Conservation (phyloP, 2,113 vertebrate species). For the Tautogolabrus adspersus region DNA sequence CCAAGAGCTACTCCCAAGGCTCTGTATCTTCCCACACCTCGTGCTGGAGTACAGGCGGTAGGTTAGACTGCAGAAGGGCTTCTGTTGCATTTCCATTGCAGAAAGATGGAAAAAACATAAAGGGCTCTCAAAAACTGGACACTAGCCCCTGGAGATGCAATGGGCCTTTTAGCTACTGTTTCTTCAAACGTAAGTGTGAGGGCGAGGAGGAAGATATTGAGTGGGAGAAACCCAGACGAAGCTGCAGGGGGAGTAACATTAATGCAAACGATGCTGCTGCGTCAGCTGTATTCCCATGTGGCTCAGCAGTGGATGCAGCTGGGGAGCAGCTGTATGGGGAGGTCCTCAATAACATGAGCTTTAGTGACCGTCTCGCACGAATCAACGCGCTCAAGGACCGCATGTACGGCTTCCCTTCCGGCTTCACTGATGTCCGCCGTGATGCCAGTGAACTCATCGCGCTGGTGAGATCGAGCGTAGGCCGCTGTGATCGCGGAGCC, state of each 20-base stretch:
- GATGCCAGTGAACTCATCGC: slow-evolving; percentile 95
- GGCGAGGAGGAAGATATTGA: slow-evolving; percentile 89
- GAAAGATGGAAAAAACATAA: slow-evolving; percentile 89
- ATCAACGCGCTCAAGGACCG: slow-evolving; percentile 92
- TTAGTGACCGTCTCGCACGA: slow-evolving; percentile 86
- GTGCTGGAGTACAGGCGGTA: slow-evolving; percentile 76
- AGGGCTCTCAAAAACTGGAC: slow-evolving; percentile 88
- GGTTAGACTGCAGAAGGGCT: slow-evolving; percentile 83
- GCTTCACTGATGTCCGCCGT: slow-evolving; percentile 91
- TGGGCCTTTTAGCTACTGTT: slow-evolving; percentile 96
- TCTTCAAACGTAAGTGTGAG: slow-evolving; percentile 86
- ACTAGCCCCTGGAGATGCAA: slow-evolving; percentile 91
- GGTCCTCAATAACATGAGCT: slow-evolving; percentile 88
- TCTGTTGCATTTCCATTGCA: slow-evolving; percentile 80
- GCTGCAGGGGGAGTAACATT: slow-evolving; percentile 34
- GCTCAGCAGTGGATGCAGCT: slow-evolving; percentile 52
- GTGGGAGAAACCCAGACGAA: slow-evolving; percentile 75
- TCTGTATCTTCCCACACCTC: slow-evolving; percentile 85
- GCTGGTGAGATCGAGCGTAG: slow-evolving; percentile 90
- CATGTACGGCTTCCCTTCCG: slow-evolving; percentile 90
- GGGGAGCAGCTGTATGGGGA: slow-evolving; percentile 82
- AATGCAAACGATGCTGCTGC: slow-evolving; percentile 13
- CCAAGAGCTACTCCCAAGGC: slow-evolving; percentile 93
- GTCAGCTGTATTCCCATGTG: slow-evolving; percentile 63
- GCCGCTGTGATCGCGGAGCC: slow-evolving; percentile 81